phyloP scores from a whole-genome alignment of 2,113 vertebrate species.

The Neodon shergylaensis region DNA sequence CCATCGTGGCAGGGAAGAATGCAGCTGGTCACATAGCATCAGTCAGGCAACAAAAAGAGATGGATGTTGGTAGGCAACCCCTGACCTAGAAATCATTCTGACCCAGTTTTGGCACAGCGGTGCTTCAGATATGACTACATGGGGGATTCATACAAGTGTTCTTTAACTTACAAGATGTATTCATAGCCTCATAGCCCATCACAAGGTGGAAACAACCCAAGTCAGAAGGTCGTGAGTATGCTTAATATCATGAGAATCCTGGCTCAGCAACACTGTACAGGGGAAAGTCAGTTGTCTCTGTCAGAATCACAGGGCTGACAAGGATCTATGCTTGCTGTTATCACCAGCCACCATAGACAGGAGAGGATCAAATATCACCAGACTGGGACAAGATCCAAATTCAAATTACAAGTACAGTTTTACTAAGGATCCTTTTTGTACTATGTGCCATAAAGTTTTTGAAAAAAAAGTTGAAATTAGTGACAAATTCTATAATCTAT shows the following conservation, averaged over 20 bases:
- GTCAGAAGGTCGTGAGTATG: background rate
- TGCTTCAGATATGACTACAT: background rate
- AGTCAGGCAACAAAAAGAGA: background rate
- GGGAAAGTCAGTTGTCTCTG: background rate
- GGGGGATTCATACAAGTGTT: background rate
- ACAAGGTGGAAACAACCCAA: background rate
- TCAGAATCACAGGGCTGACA: too few species aligned
- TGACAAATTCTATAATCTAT: background rate
- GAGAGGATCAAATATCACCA: background rate
- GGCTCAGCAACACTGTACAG: background rate
- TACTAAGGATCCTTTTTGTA: background rate
- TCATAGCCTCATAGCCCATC: background rate
- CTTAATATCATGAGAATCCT: background rate
- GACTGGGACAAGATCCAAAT: background rate
- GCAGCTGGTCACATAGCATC: background rate
- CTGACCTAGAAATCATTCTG: background rate
- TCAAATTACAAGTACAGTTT: background rate
- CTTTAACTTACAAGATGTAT: background rate
- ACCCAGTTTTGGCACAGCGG: accelerated
- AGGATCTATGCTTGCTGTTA: background rate
- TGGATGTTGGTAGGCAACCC: background rate
- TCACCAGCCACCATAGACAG: background rate
- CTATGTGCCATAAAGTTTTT: background rate
- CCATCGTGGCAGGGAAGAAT: too few species aligned
- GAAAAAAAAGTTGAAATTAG: background rate